Base-by-base conservation (phyloP, 2,113 vertebrate genomes). In the Tragelaphus scriptus region DNA sequence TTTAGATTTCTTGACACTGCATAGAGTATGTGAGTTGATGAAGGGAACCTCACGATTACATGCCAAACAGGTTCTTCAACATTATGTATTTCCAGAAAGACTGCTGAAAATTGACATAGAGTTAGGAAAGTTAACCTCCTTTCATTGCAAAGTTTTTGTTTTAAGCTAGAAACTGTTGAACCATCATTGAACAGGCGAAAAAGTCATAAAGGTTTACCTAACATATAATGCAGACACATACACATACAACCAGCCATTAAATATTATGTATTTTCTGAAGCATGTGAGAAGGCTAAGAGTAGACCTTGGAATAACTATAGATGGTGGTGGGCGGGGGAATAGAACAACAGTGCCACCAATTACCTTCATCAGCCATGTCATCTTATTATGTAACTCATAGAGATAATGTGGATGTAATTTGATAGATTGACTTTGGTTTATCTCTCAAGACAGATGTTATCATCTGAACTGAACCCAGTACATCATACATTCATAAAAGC, bases 401-500 rank as follows among this genome's bases (percentile, higher is more conserved):
- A 90, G 61, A 95, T 85, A 87, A 53, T 40, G 23, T 79, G 94
- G 85, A 80, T 55, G 85, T 86, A 87, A 82, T 82, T 97, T 85
- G 96, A 90, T 86, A 91, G 93, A 86, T 59, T 95, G 63, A 44
- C 86, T 91, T 95, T 95, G 61, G 88, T 94, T 97, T 98, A 97
- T 96, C 97, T 97, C 23, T 36, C 61, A 19, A 97, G 90, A 96
- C 96, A 97, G 97, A 95, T 97, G 95, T 95, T 97, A 88, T 96
- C 95, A 97, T 85, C 28, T 88, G 65, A 95, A 65, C 87, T 88
- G 87, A 97, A 92, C 28, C 87, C 94, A 97, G 86, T 68, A 97
- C 86, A 97, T 93, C 87, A 82, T 65, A 97, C 97, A 94, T 97
- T 97, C 97, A 97, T 97, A 98, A 98, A 97, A 96, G 89, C 93